Evolutionary conservation across 2,113 vertebrate genomes (phyloP), one percentile per base, ranked within the genome.

Genomic region (Erythrocebus patas): DNA sequence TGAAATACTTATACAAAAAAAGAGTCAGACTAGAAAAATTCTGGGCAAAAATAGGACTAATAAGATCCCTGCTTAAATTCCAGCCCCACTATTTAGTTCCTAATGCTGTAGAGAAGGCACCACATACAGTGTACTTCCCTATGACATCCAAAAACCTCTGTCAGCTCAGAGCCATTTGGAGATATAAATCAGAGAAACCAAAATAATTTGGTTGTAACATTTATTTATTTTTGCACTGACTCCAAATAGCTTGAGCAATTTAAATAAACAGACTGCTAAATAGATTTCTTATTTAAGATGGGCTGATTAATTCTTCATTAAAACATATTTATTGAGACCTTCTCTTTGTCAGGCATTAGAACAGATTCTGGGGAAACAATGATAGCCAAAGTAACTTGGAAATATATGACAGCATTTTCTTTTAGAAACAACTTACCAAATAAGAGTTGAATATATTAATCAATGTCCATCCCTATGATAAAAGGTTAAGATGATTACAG

Each of bases 331-430:
- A n/a, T 12, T 66, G 55, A 93, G 59, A 86, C 11, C 38, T 85
- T 89, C 45, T 52, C 38, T 80, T n/a, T 89, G 45, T 86, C 68
- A 95, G 61, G 38, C 32, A 75, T 5, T 50, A 59, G 45, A 13
- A 12, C 68, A 66, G 78, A 86, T 89, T 66, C 40, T 89, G 32
- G 84, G 45, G 35, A 68, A 89, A 95, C 48, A 93, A 89, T 52
- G 38, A 80, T 10, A 92, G 35, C 52, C 91, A 95, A 95, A 92
- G 25, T 75, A 92, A 82, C n/a, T 35, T 95, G 4, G 40, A 94
- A 88, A 78, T 83, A 55, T 10, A 92, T 20, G 22, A 38, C 17
- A 89, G 17, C 1, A 32, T 76, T 89, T 93, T 68, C 35, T 96
- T 61, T 83, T 82, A 72, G 18, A 30, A 57, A n/a, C 50, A 93